Conservation (phyloP, 2,113 vertebrate species). For the Hypomesus transpacificus region DNA sequence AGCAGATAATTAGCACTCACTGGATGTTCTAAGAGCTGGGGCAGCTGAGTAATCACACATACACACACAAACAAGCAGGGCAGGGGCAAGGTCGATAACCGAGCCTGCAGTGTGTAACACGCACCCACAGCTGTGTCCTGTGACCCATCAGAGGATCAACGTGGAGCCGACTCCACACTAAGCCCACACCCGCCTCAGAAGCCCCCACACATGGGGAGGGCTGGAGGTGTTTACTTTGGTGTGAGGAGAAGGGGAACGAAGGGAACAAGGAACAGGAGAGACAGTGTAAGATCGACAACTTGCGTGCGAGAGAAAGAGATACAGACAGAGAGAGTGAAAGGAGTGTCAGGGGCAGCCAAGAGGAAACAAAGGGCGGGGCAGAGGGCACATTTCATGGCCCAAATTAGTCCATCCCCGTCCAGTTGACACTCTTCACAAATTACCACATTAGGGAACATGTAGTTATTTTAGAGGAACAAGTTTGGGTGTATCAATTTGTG, state of each 20-base stretch:
- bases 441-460: slow-evolving; percentile 29
- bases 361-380: slow-evolving; percentile 2
- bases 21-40: slow-evolving; percentile 77
- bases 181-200: slow-evolving; percentile 33
- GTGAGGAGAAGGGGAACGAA: slow-evolving; percentile 9
- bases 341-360: slow-evolving; percentile 20
- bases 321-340: slow-evolving; percentile 17
- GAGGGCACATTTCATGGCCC: slow-evolving; percentile 44
- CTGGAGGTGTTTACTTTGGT: slow-evolving; percentile 51
- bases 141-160: slow-evolving; percentile 49
- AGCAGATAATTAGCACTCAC: slow-evolving; percentile 85
- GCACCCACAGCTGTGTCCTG: slow-evolving; percentile 41
- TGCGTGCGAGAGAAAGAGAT: slow-evolving; percentile 24
- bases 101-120: slow-evolving; percentile 65
- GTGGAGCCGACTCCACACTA: slow-evolving; percentile 49
- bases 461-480: slow-evolving; percentile 34
- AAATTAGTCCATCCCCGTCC: slow-evolving; percentile 48
- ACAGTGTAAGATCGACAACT: slow-evolving; percentile 40
- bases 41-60: slow-evolving; percentile 72
- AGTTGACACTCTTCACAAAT: slow-evolving; percentile 55
- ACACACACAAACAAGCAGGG: slow-evolving; percentile 7
- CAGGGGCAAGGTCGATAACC: slow-evolving; percentile 71
- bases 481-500: neutral
- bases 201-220: slow-evolving; percentile 34
- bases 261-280: slow-evolving; percentile 10